Evolutionary conservation across 2,888 invertebrate genomes (phyloP), one percentile per base, ranked within the genome.

Genomic region (Molanna angustata): DNA sequence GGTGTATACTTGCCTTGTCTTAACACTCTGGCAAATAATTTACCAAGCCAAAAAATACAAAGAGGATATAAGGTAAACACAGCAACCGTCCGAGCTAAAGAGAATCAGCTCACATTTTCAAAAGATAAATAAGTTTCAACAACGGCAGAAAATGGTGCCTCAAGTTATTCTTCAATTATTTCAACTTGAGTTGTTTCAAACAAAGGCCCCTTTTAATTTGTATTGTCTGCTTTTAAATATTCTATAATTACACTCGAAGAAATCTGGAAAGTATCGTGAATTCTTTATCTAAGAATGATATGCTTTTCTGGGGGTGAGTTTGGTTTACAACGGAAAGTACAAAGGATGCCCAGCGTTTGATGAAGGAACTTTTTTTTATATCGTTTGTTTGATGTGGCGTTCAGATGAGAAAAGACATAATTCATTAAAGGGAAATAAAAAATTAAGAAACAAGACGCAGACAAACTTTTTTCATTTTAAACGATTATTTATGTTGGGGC

Each of bases 121-220:
- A 37, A 56, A 53, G 56, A 56, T 56, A 56, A 56, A 56, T 53
- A 56, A 56, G 52, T 56, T 56, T 53, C 42, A 53, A 46, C 42
- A 49, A 37, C 42, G 47, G 45, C 50, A 40, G 57, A 57, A 54
- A 56, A 46, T 49, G 49, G 54, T 40, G 56, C 43, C 39, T 48
- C 51, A 33, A 57, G 57, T 57, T 57, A 57, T 57, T 57, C 54
- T 54, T 54, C 57, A 57, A 54, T 57, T 57, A 54, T 54, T 57
- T 57, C 57, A 40, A 48, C 57, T 57, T 45, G 54, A 57, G 48
- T 57, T 57, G 54, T 50, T 57, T 57, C 54, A 57, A 57, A 57
- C 57, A 57, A 54, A 54, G 54, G 32, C 51, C 51, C 48, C n/a
- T 50, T 57, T 57, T 54, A 51, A 51, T 54, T 54, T 47, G 54